These are phyloP conservation scores for Dolichoris vasculosae DNA, from an alignment of 1,140 invertebrate species.

Conservation along the genomic window DNA sequence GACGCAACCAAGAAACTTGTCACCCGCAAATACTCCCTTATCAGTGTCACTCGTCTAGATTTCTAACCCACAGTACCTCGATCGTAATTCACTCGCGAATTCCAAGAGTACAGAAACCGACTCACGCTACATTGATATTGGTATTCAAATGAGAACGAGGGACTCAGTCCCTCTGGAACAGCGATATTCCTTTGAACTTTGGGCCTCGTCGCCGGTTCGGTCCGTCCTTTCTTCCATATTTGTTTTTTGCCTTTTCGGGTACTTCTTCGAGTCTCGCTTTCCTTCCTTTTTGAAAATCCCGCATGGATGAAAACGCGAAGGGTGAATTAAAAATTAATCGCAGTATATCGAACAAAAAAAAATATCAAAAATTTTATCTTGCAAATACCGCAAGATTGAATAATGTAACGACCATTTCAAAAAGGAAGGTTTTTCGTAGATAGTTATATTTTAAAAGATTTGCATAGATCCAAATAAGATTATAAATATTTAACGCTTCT, in stretches of 20 bases:
- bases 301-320: not conserved
- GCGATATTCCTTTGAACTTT: not conserved
- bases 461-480: not conserved
- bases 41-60: constrained; percentile 15
- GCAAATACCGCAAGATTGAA: not conserved
- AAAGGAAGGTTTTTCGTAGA: not conserved
- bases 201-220: constrained; percentile 9
- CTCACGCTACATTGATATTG: constrained; percentile 41
- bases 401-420: not conserved
- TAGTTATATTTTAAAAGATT: not conserved
- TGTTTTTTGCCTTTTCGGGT: not conserved
- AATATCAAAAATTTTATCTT: not conserved
- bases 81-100: not conserved
- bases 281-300: constrained; percentile 2
- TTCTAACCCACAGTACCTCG: not conserved
- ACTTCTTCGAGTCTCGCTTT: too few species aligned
- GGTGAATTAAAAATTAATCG: not conserved
- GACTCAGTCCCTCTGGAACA: not conserved
- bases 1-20: constrained; percentile 12
- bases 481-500: not conserved
- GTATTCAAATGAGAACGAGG: constrained; percentile 49
- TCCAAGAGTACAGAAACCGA: not conserved
- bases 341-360: not conserved
- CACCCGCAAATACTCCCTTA: not conserved
- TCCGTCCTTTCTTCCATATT: not conserved